Conservation (phyloP, 2,797 vertebrate species). For the Chloroceryle amazona region DNA sequence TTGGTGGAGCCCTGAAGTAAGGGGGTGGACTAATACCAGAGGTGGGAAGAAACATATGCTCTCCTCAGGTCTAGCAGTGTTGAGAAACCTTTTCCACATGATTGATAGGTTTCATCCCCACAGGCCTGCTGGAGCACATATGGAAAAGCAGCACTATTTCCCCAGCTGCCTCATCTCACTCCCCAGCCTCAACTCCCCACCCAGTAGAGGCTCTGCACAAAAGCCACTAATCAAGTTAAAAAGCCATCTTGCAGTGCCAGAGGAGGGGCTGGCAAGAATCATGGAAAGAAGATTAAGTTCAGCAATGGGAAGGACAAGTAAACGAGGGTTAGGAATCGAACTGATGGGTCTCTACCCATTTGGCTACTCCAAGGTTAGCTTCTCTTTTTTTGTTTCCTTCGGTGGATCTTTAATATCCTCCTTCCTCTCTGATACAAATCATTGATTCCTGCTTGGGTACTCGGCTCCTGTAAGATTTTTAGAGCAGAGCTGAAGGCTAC, state of each 20-base stretch:
- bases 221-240: neutral
- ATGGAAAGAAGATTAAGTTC: neutral
- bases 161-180: neutral
- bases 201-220: neutral
- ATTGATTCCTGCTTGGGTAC: slow-evolving; percentile 5
- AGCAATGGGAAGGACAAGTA: neutral
- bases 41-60: neutral
- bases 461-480: slow-evolving; percentile 46
- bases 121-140: neutral
- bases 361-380: neutral
- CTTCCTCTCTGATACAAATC: slow-evolving; percentile 37
- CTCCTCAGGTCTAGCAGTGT: neutral
- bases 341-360: neutral
- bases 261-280: neutral
- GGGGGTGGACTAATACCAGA: neutral
- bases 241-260: slow-evolving; percentile 14
- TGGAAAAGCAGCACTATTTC: neutral
- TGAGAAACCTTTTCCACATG: neutral
- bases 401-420: slow-evolving; percentile 41
- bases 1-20: rapidly evolving
- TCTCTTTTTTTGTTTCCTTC: neutral
- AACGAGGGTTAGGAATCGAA: neutral
- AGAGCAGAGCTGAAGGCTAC: slow-evolving; percentile 63
- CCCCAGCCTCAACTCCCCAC: neutral
- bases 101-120: neutral